Conservation (phyloP, 2,113 vertebrate genomes). For the Pyxicephalus adspersus region DNA sequence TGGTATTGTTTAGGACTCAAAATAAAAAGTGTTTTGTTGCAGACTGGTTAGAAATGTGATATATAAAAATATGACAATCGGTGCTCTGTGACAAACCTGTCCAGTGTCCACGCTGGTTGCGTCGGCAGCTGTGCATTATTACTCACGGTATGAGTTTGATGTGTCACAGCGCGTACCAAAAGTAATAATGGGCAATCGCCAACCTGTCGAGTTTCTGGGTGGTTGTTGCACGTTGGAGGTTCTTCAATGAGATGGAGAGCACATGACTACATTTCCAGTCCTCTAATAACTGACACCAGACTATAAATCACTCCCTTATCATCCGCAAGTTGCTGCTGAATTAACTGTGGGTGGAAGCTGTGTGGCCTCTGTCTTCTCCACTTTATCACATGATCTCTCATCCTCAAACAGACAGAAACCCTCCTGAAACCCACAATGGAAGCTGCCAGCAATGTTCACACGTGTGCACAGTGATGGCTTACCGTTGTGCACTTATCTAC, state of each 20-base stretch:
- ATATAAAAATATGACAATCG: too few relatives aligned
- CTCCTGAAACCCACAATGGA: conserved; percentile 72
- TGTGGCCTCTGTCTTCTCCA: conserved; percentile 8
- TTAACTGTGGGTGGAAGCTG: background rate
- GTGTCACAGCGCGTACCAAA: conserved; percentile 99
- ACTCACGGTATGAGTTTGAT: conserved; percentile 99
- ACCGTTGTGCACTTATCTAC: conserved; percentile 79
- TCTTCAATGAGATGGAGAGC: too few relatives aligned
- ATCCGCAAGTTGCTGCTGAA: background rate
- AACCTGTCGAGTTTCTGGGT: conserved; percentile 64
- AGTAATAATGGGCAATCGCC: conserved; percentile 96
- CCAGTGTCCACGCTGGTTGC: too few relatives aligned
- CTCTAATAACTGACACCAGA: background rate
- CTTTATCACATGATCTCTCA: conserved; percentile 65
- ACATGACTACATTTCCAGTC: too few relatives aligned
- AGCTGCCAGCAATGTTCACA: conserved; percentile 85
- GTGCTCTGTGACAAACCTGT: too few relatives aligned
- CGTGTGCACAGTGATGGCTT: conserved; percentile 72
- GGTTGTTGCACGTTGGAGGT: too few relatives aligned
- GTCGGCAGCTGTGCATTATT: conserved; percentile 96
- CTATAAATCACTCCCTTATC: too few relatives aligned
- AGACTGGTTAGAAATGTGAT: too few relatives aligned
- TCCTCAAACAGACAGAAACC: conserved; percentile 74
- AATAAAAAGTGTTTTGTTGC: too few relatives aligned
- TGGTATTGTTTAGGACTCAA: too few relatives aligned